Conservation (phyloP, 2,888 invertebrate genomes). For the Coleophora deauratella region DNA sequence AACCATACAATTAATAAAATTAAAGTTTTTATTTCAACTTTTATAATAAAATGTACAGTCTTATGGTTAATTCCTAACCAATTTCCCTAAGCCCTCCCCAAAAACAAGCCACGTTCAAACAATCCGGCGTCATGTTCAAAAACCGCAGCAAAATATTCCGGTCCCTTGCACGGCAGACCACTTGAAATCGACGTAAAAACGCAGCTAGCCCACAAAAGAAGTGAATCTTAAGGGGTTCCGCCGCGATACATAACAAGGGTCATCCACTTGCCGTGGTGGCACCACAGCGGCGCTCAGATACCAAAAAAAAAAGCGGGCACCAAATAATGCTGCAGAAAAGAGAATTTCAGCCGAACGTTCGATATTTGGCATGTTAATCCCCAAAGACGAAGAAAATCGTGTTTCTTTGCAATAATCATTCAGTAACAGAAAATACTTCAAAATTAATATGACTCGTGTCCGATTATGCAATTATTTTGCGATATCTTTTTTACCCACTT, state of each 20-base stretch:
- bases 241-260: conserved; percentile 22
- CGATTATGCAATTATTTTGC: no score
- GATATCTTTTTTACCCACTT: no score
- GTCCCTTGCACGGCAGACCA: background rate
- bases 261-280: background rate
- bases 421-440: background rate
- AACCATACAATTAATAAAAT: background rate
- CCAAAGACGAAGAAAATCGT: background rate
- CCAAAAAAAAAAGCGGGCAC: background rate
- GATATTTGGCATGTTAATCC: background rate
- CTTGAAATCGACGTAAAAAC: conserved; percentile 1
- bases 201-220: conserved; percentile 44
- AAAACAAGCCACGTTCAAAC: conserved; percentile 7
- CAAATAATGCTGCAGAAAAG: background rate
- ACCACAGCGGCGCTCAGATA: background rate
- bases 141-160: background rate
- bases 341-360: background rate
- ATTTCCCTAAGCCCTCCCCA: conserved; percentile 13
- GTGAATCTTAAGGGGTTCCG: conserved; percentile 36
- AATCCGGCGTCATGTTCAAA: conserved; percentile 1
- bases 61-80: conserved; percentile 4
- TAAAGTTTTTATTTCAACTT: conserved; percentile 1
- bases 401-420: background rate
- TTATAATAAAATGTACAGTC: background rate
- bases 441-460: no score